phyloP scores from a whole-genome alignment of 2,797 vertebrate genomes.

The Hydrophis major region DNA sequence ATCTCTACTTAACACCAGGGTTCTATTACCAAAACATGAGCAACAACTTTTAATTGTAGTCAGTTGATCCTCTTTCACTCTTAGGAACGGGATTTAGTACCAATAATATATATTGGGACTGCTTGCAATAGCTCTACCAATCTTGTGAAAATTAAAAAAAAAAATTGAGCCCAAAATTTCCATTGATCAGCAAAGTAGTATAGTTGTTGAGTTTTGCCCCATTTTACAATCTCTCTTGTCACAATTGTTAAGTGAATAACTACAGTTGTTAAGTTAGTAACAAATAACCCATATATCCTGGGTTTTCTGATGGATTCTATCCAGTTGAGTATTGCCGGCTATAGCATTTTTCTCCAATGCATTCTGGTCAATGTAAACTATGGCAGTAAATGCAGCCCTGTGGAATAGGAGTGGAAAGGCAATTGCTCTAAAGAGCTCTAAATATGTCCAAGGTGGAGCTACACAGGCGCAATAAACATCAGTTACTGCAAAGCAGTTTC shows the following conservation, averaged over 20 bases:
- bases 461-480: not conserved
- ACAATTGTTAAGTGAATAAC: not conserved
- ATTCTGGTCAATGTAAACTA: not conserved
- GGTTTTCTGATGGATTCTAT: not conserved
- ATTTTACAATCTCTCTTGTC: not conserved
- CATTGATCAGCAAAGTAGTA: not conserved
- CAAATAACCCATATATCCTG: not conserved
- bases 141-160: not conserved
- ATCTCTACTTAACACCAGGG: not conserved
- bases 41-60: not conserved
- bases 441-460: not conserved
- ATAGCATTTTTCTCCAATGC: not conserved
- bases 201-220: not conserved
- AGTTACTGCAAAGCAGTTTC: not conserved
- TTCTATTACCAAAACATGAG: not conserved
- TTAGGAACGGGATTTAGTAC: not conserved
- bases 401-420: not conserved
- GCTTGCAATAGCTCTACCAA: not conserved
- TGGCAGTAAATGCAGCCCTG: not conserved
- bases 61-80: not conserved
- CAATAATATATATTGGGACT: not conserved
- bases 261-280: not conserved
- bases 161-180: not conserved
- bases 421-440: not conserved
- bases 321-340: rapidly evolving